These are phyloP conservation scores for Brachycybe producta DNA, from an alignment of 2,888 invertebrate species.

Conservation along the genomic window DNA sequence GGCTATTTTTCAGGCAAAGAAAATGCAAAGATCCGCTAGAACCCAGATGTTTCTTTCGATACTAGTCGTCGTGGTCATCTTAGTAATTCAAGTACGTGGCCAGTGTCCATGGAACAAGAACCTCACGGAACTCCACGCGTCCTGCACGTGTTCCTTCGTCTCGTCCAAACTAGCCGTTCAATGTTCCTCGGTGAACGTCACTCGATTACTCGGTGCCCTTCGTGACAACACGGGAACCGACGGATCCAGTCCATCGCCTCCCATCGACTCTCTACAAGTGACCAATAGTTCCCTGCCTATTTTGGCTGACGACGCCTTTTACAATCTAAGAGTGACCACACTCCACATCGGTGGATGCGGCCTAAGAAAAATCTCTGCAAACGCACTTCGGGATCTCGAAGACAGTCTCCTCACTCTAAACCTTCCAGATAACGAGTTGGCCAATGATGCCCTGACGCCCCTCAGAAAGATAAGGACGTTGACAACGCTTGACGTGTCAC, in stretches of 20 bases:
- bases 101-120: constrained; percentile 78
- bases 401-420: constrained; percentile 64
- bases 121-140: constrained; percentile 57
- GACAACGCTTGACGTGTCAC: constrained; percentile 67
- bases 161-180: constrained; percentile 44
- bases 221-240: too few relatives aligned
- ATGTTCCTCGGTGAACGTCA: constrained; percentile 24
- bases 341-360: constrained; percentile 31
- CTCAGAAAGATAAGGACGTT: constrained; percentile 53
- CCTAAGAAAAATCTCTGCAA: constrained; percentile 27
- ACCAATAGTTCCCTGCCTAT: constrained; percentile 63
- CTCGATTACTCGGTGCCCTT: constrained; percentile 50
- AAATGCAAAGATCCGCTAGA: too few relatives aligned
- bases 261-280: constrained; percentile 73
- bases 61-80: too few relatives aligned
- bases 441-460: constrained; percentile 60
- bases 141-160: constrained; percentile 42
- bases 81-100: too few relatives aligned
- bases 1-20: too few relatives aligned
- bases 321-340: constrained; percentile 33
- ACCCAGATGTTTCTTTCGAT: too few relatives aligned
- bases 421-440: constrained; percentile 46
- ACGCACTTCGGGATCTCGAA: constrained; percentile 54
- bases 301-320: constrained; percentile 48
- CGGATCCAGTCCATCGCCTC: too few relatives aligned